phyloP scores from a whole-genome alignment of 2,797 vertebrate genomes.

The Argya squamiceps region DNA sequence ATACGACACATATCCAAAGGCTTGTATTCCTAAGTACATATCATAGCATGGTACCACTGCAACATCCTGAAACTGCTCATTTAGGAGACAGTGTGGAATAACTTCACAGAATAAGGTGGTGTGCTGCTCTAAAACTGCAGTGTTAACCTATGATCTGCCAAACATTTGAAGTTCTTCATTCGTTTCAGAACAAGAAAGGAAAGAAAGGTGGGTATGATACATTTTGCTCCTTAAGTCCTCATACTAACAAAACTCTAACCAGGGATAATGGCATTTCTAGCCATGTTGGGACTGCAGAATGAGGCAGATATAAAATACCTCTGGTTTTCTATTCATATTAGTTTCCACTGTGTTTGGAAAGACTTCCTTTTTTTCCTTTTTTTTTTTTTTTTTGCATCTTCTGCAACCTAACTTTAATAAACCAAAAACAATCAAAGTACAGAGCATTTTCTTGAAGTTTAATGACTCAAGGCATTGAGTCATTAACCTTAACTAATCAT shows the following conservation, averaged over 20 bases:
- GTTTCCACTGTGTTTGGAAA: neutral
- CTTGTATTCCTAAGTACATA: neutral
- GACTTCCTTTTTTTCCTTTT: neutral
- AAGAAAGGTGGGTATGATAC: neutral
- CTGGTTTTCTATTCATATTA: neutral
- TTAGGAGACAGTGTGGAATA: neutral
- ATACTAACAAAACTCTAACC: neutral
- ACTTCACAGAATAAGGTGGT: neutral
- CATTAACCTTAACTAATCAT: slow-evolving; percentile 75
- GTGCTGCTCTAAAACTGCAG: neutral
- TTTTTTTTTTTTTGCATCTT: neutral
- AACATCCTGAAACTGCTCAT: neutral
- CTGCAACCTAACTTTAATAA: slow-evolving; percentile 46
- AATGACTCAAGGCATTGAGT: slow-evolving; percentile 61
- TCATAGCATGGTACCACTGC: neutral
- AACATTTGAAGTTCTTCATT: neutral
- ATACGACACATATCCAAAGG: neutral
- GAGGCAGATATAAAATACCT: neutral
- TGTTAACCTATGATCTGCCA: neutral
- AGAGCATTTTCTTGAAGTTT: slow-evolving; percentile 59
- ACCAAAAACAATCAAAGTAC: slow-evolving; percentile 56
- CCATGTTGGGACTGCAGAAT: neutral
- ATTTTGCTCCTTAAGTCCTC: neutral
- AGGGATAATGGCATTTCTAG: neutral
- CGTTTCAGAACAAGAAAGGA: neutral